Base-by-base conservation (phyloP, 2,888 invertebrate genomes). In the Leucophenga montana region DNA sequence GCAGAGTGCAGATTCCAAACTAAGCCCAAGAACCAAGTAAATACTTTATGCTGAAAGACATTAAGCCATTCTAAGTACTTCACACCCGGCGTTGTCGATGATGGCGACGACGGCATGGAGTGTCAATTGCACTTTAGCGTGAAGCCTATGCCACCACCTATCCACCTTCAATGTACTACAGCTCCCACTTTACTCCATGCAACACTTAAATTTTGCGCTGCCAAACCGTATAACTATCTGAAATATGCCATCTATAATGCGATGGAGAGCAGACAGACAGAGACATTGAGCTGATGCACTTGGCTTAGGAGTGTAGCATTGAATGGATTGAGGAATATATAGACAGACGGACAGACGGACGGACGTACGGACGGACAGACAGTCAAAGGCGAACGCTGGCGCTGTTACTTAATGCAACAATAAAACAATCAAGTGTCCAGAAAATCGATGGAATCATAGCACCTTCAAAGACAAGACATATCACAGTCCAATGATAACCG, bases 341-440 rank as follows among this genome's bases (percentile, higher is more conserved):
- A 27, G 27, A 27, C 27, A 56, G 54, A 56, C 16, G 18, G 54
- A n/a, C n/a, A n/a, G n/a, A n/a, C n/a, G n/a, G n/a, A n/a, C n/a
- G n/a, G n/a, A n/a, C n/a, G n/a, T n/a, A n/a, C n/a, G n/a, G n/a
- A n/a, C n/a, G n/a, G n/a, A n/a, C n/a, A n/a, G n/a, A n/a, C n/a
- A n/a, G n/a, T n/a, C n/a, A n/a, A n/a, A n/a, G n/a, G n/a, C 56
- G 6, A 14, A 16, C 54, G 33, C 53, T 27, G 54, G 20, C 20
- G 61, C 39, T 59, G 75, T 73, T 83, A 82, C 81, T 82, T 82
- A 82, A 84, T 82, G 83, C 84, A 82, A 82, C 81, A 82, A 82
- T 82, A 82, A 82, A 82, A 82, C 81, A 82, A 82, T 82, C 81
- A 82, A 80, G 81, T 84, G 81, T 82, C 81, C 83, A 84, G 81